Conservation (phyloP, 2,888 invertebrate species). For the Dicroscelio sp. region DNA sequence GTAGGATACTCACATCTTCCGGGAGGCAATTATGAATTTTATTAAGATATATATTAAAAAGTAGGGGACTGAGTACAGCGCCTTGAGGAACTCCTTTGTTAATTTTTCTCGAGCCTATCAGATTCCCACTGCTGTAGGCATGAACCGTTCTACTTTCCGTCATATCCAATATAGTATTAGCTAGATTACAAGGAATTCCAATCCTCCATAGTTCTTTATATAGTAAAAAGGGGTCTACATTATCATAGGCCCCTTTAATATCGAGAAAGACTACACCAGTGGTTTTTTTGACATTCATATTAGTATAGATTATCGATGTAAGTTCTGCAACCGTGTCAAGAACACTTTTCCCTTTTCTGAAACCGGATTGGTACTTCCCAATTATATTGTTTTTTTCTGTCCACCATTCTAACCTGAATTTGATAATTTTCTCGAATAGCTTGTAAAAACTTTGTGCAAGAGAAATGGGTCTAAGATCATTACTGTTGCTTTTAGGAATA, state of each 20-base stretch:
- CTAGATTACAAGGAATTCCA: neutral
- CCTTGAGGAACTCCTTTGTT: constrained; percentile 17
- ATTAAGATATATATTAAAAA: constrained; percentile 2
- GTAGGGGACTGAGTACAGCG: neutral
- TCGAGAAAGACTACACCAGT: neutral
- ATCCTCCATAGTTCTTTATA: constrained; percentile 31
- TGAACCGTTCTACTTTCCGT: neutral
- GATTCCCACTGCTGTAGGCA: neutral
- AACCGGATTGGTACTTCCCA: neutral
- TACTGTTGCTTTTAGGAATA: constrained; percentile 23
- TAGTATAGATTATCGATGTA: neutral
- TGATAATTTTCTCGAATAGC: constrained; percentile 31
- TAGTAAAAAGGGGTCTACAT: neutral
- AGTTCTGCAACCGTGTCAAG: constrained; percentile 4
- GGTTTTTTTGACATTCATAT: neutral
- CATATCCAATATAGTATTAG: neutral
- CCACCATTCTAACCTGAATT: constrained; percentile 30
- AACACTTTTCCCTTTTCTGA: neutral
- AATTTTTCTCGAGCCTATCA: neutral
- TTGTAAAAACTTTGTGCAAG: constrained; percentile 41
- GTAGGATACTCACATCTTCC: neutral
- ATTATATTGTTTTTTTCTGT: constrained; percentile 4
- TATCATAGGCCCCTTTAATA: neutral
- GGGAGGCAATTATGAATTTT: neutral
- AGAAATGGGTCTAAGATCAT: constrained; percentile 25